Evolutionary conservation across 2,113 vertebrate species (phyloP).

Genomic region (Pollachius pollachius): DNA sequence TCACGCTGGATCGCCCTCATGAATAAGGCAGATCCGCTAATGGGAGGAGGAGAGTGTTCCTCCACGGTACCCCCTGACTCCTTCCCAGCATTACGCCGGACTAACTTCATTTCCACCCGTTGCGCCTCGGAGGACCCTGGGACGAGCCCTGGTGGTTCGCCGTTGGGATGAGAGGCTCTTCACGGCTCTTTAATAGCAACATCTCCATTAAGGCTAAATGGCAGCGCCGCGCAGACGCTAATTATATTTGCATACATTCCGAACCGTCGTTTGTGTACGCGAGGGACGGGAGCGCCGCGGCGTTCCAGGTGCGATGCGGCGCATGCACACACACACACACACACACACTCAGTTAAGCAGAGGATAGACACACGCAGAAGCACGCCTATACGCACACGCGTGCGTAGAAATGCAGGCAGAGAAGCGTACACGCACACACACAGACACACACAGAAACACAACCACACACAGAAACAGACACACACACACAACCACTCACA

Average conservation of each 20-base stretch:
- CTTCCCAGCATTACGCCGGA: no score
- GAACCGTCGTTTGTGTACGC: slow-evolving; percentile 27
- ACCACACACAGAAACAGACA: no score
- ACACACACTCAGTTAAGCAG: no score
- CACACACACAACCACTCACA: no score
- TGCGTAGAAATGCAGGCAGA: no score
- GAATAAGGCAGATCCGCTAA: slow-evolving; percentile 77
- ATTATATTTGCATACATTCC: slow-evolving; percentile 35
- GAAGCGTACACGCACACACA: no score
- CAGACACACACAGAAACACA: no score
- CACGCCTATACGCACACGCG: no score
- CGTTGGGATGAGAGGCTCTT: slow-evolving; percentile 22
- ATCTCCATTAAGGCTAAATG: slow-evolving; percentile 53
- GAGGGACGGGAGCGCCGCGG: slow-evolving; percentile 5
- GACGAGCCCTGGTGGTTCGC: slow-evolving; percentile 21
- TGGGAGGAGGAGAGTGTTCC: slow-evolving; percentile 51
- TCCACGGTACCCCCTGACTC: not conserved
- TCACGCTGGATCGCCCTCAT: slow-evolving; percentile 76
- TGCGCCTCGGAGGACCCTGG: no score
- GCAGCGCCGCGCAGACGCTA: slow-evolving; percentile 28
- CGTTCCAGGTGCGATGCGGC: not conserved
- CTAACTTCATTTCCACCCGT: no score
- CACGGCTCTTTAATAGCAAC: slow-evolving; percentile 35
- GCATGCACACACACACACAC: slow-evolving; percentile 3
- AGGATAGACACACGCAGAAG: no score